A percentile compares a stretch with the other conserved stretches of the same genome.
Conservation (phyloP, 2,113 vertebrate species). For the Antennarius striatus region DNA sequence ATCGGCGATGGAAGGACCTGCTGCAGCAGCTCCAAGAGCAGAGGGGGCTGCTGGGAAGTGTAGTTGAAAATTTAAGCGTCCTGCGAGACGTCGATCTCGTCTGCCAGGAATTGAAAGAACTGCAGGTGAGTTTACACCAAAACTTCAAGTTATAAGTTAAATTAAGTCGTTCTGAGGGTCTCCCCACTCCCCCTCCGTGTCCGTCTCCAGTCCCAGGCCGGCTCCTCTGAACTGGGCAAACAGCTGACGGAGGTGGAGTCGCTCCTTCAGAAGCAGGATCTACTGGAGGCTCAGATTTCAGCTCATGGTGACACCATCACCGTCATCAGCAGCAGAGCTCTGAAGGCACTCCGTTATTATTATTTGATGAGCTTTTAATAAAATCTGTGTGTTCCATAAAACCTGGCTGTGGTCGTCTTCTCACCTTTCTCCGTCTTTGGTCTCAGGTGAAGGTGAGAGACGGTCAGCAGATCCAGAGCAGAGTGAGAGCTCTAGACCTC, state of each 20-base stretch:
- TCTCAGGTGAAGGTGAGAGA: conserved; percentile 61
- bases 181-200: not conserved
- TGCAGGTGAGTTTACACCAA: conserved; percentile 78
- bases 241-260: conserved; percentile 83
- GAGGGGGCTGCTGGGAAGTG: conserved; percentile 64
- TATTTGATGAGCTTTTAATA: too few species aligned
- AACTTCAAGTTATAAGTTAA: not conserved
- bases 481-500: conserved; percentile 78
- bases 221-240: conserved; percentile 80
- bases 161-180: too few species aligned
- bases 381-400: too few species aligned
- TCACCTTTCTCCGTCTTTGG: not conserved
- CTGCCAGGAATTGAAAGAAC: conserved; percentile 81
- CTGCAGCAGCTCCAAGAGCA: conserved; percentile 80
- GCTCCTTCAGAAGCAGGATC: conserved; percentile 86
- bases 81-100: conserved; percentile 81
- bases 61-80: conserved; percentile 76
- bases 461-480: conserved; percentile 76
- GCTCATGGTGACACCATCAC: conserved; percentile 79
- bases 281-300: conserved; percentile 84
- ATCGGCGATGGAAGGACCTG: conserved; percentile 81
- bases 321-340: conserved; percentile 69
- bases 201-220: conserved; percentile 74
- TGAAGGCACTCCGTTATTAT: conserved; percentile 39
- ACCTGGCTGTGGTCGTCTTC: too few species aligned